Base-by-base conservation (phyloP, 2,888 invertebrate genomes). In the Philhelius pedissequus region DNA sequence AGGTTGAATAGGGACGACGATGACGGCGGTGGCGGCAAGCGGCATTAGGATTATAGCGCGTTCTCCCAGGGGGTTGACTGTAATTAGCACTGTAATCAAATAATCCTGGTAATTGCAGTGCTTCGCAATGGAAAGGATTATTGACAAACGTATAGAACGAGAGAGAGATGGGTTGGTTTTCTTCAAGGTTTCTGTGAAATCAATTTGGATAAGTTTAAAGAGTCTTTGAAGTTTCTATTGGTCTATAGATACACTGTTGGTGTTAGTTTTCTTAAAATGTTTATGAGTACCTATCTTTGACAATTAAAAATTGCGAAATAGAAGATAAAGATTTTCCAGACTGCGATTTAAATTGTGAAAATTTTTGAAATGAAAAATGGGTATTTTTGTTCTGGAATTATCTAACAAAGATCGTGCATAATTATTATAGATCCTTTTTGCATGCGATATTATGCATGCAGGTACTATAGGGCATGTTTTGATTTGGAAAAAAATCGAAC, bases 91-190 rank as follows among this genome's bases (percentile, higher is more conserved):
- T 78, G 86, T 88, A 88, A 88, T 88, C 88, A 88, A 88, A 88
- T 88, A 88, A 88, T 88, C 88, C 88, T 87, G 79, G 87, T 88
- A 88, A 88, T 88, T 88, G 88, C 87, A 86, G 87, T 84, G 86
- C 87, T 87, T 83, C 83, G 86, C 86, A 82, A 76, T 80, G 86
- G 77, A 86, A 86, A 71, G 86, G 87, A 84, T 87, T 87, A 87
- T 86, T 86, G 86, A 78, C 77, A 74, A 60, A 62, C 54, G 50
- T 32, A 40, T 38, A 60, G 4, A 15, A 48, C 2, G n/a, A n/a
- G n/a, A n/a, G n/a, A 25, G 43, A 11, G 18, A 43, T 0, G 20
- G 25, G n/a, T n/a, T n/a, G 7, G 35, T 18, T 35, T 62, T 15
- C 32, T 32, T 15, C 3, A 27, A n/a, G 30, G 30, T 45, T 58